phyloP scores from a whole-genome alignment of 1,140 invertebrate genomes.

The Drosophila tristis region DNA sequence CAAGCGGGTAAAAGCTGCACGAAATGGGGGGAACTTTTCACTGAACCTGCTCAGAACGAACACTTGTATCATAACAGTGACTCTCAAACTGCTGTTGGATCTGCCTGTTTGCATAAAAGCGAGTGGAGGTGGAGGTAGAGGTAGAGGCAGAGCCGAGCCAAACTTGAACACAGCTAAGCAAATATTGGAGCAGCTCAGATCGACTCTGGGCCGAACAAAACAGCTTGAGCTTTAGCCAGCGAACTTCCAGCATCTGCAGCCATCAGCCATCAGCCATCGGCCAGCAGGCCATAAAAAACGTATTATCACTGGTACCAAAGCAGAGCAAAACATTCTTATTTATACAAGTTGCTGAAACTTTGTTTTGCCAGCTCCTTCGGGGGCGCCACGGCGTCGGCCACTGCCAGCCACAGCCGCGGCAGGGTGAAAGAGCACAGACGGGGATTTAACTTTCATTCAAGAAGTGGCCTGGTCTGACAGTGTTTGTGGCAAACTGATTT shows the following conservation, averaged over 20 bases:
- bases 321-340: conserved; percentile 44
- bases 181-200: conserved; percentile 70
- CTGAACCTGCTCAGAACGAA: conserved; percentile 19
- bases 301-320: conserved; percentile 38
- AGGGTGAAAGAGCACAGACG: background rate
- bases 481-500: conserved; percentile 55
- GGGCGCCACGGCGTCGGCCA: conserved; percentile 32
- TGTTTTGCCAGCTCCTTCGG: conserved; percentile 20
- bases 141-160: conserved; percentile 31
- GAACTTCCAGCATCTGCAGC: conserved; percentile 37
- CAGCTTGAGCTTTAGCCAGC: background rate
- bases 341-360: conserved; percentile 45
- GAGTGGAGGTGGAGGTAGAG: conserved; percentile 3
- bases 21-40: conserved; percentile 5
- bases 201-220: background rate
- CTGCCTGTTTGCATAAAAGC: conserved; percentile 69
- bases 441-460: conserved; percentile 18
- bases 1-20: conserved; percentile 23
- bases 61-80: conserved; percentile 56
- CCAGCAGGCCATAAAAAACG: conserved; percentile 21
- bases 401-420: too few relatives aligned
- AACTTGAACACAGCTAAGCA: conserved; percentile 77
- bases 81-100: conserved; percentile 72
- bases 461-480: conserved; percentile 3
- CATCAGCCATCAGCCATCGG: background rate